A percentile compares a stretch with the other conserved stretches of the same genome.
Evolutionary conservation across 2,888 invertebrate species (phyloP).

Genomic region (Scelioninae gen. 1): DNA sequence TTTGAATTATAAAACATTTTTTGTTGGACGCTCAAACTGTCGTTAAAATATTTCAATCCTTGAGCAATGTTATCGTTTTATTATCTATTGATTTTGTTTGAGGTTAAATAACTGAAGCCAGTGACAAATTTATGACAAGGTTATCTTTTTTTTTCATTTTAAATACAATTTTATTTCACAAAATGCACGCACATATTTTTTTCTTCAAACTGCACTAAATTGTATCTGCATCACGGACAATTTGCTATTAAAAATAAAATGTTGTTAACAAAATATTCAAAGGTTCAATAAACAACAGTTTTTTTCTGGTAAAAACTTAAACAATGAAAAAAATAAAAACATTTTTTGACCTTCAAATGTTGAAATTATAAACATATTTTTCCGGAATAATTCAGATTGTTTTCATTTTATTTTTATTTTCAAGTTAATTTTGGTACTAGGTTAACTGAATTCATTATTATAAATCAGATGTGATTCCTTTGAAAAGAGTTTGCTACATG

Average conservation of each 20-base stretch:
- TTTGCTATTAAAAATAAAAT: too few relatives aligned
- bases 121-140: constrained; percentile 17
- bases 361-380: too few relatives aligned
- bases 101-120: constrained; percentile 25
- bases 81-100: constrained; percentile 26
- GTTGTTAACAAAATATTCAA: not conserved
- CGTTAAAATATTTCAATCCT: constrained; percentile 19
- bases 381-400: too few relatives aligned
- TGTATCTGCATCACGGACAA: too few relatives aligned
- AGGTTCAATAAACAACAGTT: not conserved
- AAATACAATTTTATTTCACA: not conserved
- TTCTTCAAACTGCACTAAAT: too few relatives aligned
- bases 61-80: constrained; percentile 29
- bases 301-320: too few relatives aligned
- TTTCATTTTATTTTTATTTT: too few relatives aligned
- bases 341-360: too few relatives aligned
- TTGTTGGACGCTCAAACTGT: constrained; percentile 1
- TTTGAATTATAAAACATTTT: constrained; percentile 1
- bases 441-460: not conserved
- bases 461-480: constrained; percentile 17
- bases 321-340: too few relatives aligned
- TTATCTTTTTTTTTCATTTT: constrained; percentile 6
- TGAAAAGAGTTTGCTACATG: constrained; percentile 40
- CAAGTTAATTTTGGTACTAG: too few relatives aligned
- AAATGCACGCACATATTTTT: not conserved